Base-by-base conservation (phyloP, 2,797 vertebrate species). In the Cyclura pinguis region DNA sequence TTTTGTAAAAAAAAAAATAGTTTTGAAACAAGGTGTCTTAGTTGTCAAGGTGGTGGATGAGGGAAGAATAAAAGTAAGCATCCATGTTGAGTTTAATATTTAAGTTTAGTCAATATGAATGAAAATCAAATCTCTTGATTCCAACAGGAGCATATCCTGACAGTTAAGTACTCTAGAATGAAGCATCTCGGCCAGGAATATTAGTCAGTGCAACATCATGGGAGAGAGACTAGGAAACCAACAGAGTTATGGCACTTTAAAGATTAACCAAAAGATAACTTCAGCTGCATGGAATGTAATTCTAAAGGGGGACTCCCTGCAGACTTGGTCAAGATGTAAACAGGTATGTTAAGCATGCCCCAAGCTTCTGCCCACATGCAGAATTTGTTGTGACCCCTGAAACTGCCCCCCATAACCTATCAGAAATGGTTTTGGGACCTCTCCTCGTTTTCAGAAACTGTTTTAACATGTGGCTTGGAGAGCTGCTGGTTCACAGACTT, bases 71-170 rank as follows among this genome's bases (percentile, higher is more conserved):
- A 88, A 69, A 3, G n/a, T 16, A 0, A 0, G 20, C 76, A 85
- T 18, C 77, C 4, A 35, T 2, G 27, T 73, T 0, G 2, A 59
- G 14, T 0, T 81, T 27, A n/a, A 14, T 10, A 6, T 27, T 77
- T 76, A 0, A 47, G 0, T 77, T 50, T 1, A 0, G 0, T 18
- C 42, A 20, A 55, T 80, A 67, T 69, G 50, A 0, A 35, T n/a
- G 77, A 24, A 74, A 88, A 35, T 24, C 55, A 24, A 24, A 24
- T 67, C 78, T 35, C 0, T 22, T 55, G 42, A 1, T 62, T 90
- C 84, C 89, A 89, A n/a, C 87, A 52, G 35, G 64, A 91, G 86
- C 77, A 50, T 55, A 88, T 64, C 80, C 80, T 88, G 0, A 35
- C 22, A 84, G 87, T 18, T 81, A 1, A 0, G 29, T 47, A 32